Evolutionary conservation across 2,888 invertebrate species (phyloP), one percentile per base, ranked within the genome.

Genomic region (Xestia sexstrigata): DNA sequence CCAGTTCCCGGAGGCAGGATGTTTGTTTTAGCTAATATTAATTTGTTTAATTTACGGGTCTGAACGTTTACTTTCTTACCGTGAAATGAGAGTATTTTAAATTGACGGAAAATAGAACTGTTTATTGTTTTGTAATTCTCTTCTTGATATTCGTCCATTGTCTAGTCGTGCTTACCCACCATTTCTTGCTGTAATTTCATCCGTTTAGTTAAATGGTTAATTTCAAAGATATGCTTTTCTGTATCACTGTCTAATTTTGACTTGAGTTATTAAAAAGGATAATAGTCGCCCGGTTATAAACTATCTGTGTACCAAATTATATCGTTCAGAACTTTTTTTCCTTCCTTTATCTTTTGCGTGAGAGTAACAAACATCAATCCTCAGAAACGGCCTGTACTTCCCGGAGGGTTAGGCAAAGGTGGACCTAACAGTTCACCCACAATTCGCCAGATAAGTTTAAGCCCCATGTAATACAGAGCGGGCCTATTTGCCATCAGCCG

Each of bases 1-100:
- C 65, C 67, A 65, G 63, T 74, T 67, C 86, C 66, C 23, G 52
- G 45, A 69, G 66, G 55, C 60, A 60, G 73, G 45, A 74, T 72
- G 74, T 86, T 86, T 85, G 73, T 55, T 39, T n/a, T 66, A 52
- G 42, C 42, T 86, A 83, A 86, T 83, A 73, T 76, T 83, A 81
- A 81, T 85, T 81, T 81, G 72, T 75, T 68, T 82, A 84, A 85
- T 78, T 85, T 81, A 81, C 70, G 60, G 11, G 58, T 55, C 47
- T 55, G 20, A 7, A 2, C 15, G 52, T 74, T 74, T 81, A 26
- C 11, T 69, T 49, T n/a, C n/a, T 30, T 23, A 49, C 23, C 30
- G 23, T 11, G 23, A 49, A 69, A 76, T n/a, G 20, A 15, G 58
- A 65, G 11, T 7, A 58, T 42, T 79, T 68, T 78, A 2, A 45